A percentile compares a stretch with the other conserved stretches of the same genome.
These are phyloP conservation scores for Cyanoramphus novaezelandiae DNA, from an alignment of 2,113 vertebrate genomes.

Conservation along the genomic window DNA sequence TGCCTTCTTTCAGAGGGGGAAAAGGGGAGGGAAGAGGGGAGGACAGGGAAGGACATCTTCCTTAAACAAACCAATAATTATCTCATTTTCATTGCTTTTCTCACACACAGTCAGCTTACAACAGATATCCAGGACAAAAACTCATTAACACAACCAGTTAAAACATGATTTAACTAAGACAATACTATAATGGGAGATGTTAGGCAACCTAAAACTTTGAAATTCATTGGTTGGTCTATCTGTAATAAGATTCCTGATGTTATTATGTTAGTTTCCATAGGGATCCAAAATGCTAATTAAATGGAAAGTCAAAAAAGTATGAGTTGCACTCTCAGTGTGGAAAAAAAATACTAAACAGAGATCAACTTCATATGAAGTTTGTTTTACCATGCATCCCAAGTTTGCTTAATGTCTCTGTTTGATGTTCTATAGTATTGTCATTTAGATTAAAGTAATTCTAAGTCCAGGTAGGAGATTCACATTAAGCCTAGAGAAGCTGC, in stretches of 20 bases:
- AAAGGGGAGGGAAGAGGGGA: neutral
- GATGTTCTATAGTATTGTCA: neutral
- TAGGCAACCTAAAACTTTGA: neutral
- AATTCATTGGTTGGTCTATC: neutral
- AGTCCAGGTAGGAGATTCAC: neutral
- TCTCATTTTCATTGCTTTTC: neutral
- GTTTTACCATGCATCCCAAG: neutral
- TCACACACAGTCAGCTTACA: neutral
- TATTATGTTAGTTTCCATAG: neutral
- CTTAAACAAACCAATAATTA: neutral
- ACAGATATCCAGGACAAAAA: slow-evolving; percentile 12
- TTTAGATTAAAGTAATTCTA: neutral
- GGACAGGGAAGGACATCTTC: neutral
- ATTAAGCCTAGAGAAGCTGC: neutral
- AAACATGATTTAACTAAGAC: slow-evolving; percentile 28
- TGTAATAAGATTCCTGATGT: neutral
- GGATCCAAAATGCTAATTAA: neutral
- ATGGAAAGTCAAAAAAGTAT: neutral
- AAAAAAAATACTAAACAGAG: neutral
- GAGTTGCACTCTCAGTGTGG: neutral
- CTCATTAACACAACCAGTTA: slow-evolving; percentile 20
- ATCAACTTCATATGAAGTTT: neutral
- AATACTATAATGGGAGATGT: neutral
- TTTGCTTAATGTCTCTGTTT: neutral
- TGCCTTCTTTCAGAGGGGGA: neutral